Base-by-base conservation (phyloP, 2,888 invertebrate genomes). In the Idaea aversata region DNA sequence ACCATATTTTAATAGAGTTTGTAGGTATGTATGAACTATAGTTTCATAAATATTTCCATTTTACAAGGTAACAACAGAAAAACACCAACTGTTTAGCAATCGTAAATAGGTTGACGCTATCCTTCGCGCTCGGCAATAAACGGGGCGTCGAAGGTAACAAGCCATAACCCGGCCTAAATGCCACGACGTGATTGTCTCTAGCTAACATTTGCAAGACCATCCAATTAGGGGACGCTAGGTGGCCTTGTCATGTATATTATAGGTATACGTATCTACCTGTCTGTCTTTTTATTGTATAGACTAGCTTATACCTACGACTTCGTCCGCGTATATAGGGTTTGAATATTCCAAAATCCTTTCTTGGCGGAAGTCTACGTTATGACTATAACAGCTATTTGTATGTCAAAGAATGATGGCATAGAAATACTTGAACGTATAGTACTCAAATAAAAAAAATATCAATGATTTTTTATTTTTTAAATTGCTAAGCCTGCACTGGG, bases 201-300 rank as follows among this genome's bases (percentile, higher is more conserved):
- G 68, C 88, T 88, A 90, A 88, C 90, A 89, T 90, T 90, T 90
- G 83, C 79, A 79, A 79, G 72, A 70, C 70, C 75, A 75, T 78
- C 90, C 90, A 89, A 90, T 90, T 90, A 90, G 86, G 85, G 80
- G 77, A 77, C 70, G 67, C 63, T 58, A 15, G 63, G 57, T 65
- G 75, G 74, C 76, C 75, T 77, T 47, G 47, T 47, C 7, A 3
- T 38, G 38, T 38, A 38, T 10, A 38, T 38, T 47, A 7, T 47
- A 77, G 79, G 76, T 77, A 77, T 71, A 70, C 59, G 58, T 34
- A 66, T 25, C 61, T 58, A 16, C 57, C 58, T 65, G 16, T 59
- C 36, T 16, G 59, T 16, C 3, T 62, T 10, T 58, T 25, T 64
- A 64, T 64, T 47, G 47, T 47, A 25, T 25, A 25, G 2, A 25